These are phyloP conservation scores for Dromococcyx pavoninus DNA, from an alignment of 2,797 vertebrate genomes.

Conservation along the genomic window DNA sequence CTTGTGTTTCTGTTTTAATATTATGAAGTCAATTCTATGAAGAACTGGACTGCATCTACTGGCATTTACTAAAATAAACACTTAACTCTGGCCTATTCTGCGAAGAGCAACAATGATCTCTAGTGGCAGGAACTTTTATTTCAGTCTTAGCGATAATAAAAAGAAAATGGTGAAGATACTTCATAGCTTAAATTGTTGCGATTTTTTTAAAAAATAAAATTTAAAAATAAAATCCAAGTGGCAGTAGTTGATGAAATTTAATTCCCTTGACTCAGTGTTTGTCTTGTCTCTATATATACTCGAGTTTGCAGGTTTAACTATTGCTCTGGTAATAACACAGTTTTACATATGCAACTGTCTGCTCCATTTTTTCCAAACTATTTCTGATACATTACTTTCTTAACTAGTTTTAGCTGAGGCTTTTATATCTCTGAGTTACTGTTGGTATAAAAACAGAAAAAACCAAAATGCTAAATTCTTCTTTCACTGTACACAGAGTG, in stretches of 20 bases:
- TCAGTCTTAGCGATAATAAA: constrained; percentile 4
- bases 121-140: constrained; percentile 67
- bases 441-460: neutral
- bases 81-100: neutral
- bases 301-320: neutral
- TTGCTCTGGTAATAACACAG: neutral
- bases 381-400: neutral
- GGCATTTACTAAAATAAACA: neutral
- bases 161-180: neutral
- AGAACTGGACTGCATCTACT: neutral
- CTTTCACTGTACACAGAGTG: neutral
- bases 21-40: neutral
- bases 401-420: neutral
- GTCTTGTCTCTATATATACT: neutral
- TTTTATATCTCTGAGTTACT: neutral
- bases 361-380: neutral
- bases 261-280: neutral
- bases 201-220: neutral
- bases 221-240: neutral
- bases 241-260: neutral
- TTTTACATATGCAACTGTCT: neutral
- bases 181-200: neutral
- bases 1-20: neutral
- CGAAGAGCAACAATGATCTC: constrained; percentile 73
- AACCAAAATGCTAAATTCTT: neutral